phyloP scores from a whole-genome alignment of 2,797 vertebrate species.

The Sitta carolinensis region DNA sequence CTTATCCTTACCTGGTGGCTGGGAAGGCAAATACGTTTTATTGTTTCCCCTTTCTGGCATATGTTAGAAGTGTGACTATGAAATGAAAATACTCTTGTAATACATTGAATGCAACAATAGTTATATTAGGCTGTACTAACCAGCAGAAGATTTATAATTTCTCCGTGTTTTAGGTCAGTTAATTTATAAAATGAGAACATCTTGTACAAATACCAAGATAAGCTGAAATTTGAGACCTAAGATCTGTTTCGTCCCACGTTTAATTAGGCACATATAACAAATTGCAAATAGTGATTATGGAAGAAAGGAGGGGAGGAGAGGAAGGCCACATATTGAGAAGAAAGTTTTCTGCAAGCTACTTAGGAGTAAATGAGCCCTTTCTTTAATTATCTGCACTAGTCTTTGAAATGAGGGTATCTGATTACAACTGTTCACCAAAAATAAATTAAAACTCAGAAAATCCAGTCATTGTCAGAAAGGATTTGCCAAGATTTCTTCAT shows the following conservation, averaged over 20 bases:
- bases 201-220: constrained; percentile 34
- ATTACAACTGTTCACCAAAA: not conserved
- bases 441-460: constrained; percentile 5
- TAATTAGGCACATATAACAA: constrained; percentile 50
- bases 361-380: constrained; percentile 51
- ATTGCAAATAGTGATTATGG: constrained; percentile 14
- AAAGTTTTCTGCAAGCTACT: constrained; percentile 44
- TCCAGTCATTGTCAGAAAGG: not conserved
- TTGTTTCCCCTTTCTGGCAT: not conserved
- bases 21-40: not conserved
- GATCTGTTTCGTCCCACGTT: constrained; percentile 2
- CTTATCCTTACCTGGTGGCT: not conserved
- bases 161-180: not conserved
- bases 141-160: constrained; percentile 38
- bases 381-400: constrained; percentile 45
- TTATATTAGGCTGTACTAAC: constrained; percentile 4
- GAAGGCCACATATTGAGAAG: constrained; percentile 4
- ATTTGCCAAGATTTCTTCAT: not conserved
- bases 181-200: constrained; percentile 48
- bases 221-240: constrained; percentile 32
- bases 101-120: not conserved
- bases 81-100: not conserved
- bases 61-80: not conserved
- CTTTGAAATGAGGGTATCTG: constrained; percentile 22
- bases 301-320: not conserved